Base-by-base conservation (phyloP, 92 coral and sea anemone species). In the Parazoanthus atlanticus region DNA sequence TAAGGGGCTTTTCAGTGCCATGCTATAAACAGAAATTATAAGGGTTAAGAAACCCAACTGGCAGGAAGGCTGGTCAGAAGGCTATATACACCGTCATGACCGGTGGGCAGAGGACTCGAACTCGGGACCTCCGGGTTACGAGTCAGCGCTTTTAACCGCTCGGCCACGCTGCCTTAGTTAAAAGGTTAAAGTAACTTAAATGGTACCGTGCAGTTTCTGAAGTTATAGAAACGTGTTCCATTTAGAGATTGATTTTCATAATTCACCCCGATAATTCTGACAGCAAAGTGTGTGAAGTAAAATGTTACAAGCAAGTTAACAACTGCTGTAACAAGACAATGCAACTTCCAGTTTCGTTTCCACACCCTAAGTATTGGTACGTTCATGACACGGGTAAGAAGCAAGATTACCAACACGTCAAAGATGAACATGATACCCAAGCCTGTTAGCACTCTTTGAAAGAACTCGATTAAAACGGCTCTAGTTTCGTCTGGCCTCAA, bases 261-360 rank as follows among this genome's bases (percentile, higher is more conserved):
- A 8, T 19, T 33, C 25, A n/a, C 40, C 36, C 36, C 36, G 3
- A 73, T 16, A 29, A 73, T 11, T 73, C 28, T 11, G 19, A 73
- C 21, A 73, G 19, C 78, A 29, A 29, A 73, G 15, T 73, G 32
- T 28, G 78, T 30, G 10, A 31, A 73, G 10, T 73, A 73, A 15
- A 73, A 73, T 73, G 28, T 6, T 4, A 73, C 25, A 73, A 73
- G 36, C 32, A 73, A 15, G 41, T 12, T 73, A 4, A 73, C 78
- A 9, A 16, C 78, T 28, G 78, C 36, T 9, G 36, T 73, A 8
- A 73, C 13, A 9, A 33, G 8, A 73, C 13, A 73, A n/a, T 73
- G 78, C 36, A 33, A 73, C 36, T 73, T 73, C 78, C 78, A 73
- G 36, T 73, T 73, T 73, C 23, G 78, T 16, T 73, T 73, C 78